A percentile compares a stretch with the other conserved stretches of the same genome.
Conservation (phyloP, 2,113 vertebrate genomes). For the Empidonax traillii region DNA sequence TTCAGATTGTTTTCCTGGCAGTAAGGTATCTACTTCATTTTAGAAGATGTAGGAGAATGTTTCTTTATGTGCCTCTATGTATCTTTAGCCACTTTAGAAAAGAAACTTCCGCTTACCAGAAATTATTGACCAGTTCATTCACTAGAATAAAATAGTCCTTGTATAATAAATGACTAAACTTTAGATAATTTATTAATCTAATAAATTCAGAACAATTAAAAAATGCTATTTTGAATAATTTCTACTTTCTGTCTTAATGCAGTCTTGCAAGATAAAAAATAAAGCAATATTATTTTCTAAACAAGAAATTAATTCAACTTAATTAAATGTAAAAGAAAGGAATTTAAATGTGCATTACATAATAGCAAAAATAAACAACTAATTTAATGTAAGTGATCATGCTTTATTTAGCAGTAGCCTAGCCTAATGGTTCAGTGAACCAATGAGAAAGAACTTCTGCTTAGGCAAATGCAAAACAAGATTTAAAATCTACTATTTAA, state of each 20-base stretch:
- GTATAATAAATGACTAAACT: background rate
- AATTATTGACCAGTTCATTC: background rate
- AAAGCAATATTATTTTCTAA: background rate
- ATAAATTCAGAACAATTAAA: background rate
- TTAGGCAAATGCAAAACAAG: background rate
- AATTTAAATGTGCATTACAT: background rate
- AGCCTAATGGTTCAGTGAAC: background rate
- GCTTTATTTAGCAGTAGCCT: background rate
- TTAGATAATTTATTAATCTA: background rate
- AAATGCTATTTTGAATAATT: background rate
- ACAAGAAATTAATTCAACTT: background rate
- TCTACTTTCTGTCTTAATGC: background rate
- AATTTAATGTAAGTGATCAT: background rate
- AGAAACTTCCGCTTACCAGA: background rate
- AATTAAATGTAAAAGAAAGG: background rate
- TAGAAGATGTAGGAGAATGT: background rate
- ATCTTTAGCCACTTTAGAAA: background rate
- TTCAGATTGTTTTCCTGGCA: background rate
- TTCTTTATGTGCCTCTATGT: background rate
- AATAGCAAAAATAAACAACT: background rate
- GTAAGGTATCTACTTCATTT: background rate
- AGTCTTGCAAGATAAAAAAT: background rate
- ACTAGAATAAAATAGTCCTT: background rate
- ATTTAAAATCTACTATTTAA: background rate
- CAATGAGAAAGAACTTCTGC: background rate